Percentiles rank a stretch among this genome's conserved stretches.
These are phyloP conservation scores for Corynorhinus townsendii DNA, from an alignment of 2,113 vertebrate species.

Conservation along the genomic window DNA sequence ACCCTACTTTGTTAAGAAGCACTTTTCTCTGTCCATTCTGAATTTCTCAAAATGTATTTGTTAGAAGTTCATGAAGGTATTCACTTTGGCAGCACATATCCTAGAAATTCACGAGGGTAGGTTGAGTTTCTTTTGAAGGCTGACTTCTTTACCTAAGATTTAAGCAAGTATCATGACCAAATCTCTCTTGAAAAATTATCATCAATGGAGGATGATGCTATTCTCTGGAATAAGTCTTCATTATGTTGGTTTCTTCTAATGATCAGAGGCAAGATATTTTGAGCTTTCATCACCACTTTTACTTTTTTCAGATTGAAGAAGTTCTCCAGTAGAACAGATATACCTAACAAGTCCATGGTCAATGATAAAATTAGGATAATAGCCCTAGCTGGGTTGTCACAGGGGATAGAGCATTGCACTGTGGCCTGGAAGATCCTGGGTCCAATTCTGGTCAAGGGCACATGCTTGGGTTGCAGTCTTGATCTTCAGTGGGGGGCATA, in stretches of 20 bases:
- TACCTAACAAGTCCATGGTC: not conserved
- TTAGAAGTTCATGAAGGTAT: not conserved
- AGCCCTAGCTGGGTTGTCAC: not conserved
- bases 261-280: not conserved
- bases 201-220: not conserved
- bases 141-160: not conserved
- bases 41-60: conserved; percentile 22
- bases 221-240: not conserved
- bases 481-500: no score
- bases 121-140: not conserved
- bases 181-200: not conserved
- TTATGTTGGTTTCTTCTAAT: not conserved
- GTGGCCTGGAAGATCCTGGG: no score
- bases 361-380: not conserved
- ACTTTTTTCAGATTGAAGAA: not conserved
- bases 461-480: no score
- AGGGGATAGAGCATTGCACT: no score
- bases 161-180: not conserved
- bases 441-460: no score
- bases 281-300: not conserved
- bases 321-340: not conserved
- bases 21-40: not conserved
- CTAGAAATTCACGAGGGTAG: not conserved
- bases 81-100: not conserved
- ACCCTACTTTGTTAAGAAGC: not conserved